Base-by-base conservation (phyloP, 1,140 invertebrate genomes). In the Bradynema listronoti region DNA sequence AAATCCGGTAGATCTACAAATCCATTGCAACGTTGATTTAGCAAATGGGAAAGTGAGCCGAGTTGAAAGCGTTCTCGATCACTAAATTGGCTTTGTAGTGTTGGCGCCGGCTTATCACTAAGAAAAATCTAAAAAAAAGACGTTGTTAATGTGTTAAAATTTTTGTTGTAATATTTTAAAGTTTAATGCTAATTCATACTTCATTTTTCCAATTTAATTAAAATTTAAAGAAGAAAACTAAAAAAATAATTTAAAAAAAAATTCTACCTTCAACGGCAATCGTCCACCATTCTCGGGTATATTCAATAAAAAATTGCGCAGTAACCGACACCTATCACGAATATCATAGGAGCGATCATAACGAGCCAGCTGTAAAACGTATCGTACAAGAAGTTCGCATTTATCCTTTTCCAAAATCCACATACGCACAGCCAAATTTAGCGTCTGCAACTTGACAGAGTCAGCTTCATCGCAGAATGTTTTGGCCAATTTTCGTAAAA, bases 261-360 rank as follows among this genome's bases (percentile, higher is more conserved):
- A 39, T 41, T 11, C 19, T 30, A 54, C 51, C 53, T 47, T 14
- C 25, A 30, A 27, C 11, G 24, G 7, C 24, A 25, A 52, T 22
- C 27, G 19, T 5, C 25, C 53, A 9, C 22, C 30, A 16, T 32
- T 60, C 30, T 58, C 27, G 11, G 55, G 11, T 34, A 36, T 62
- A 25, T 53, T 43, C 27, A 74, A 63, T 14, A 74, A 34, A 3
- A 68, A 49, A 59, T 75, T 76, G 9, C 72, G 56, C 1, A 74
- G 45, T 34, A 74, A 74, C 49, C 72, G 62, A 42, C 74, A 77
- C 30, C 92, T 82, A 81, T 99, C 95, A 36, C 95, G 82, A 39
- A 98, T 92, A 80, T 98, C 94, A 77, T 99, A 98, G 79, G 91
- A 95, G 51, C 87, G 86, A 82, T 99, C 95, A 78, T 97, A 99